A percentile compares a stretch with the other conserved stretches of the same genome.
Conservation (phyloP, 2,797 vertebrate genomes). For the Macropodus opercularis region DNA sequence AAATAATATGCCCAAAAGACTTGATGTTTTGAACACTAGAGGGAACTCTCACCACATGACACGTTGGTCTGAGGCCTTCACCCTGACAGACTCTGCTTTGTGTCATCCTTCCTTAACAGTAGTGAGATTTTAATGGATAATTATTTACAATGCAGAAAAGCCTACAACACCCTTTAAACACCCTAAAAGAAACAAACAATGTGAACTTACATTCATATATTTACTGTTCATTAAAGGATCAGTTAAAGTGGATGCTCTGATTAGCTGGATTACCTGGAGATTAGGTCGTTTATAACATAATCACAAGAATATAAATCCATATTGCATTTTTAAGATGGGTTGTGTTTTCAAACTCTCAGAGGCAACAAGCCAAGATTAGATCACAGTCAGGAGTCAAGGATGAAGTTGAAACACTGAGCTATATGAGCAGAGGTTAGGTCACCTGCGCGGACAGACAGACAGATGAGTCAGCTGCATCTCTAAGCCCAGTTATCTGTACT, state of each 20-base stretch:
- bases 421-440: constrained; percentile 34
- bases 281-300: too few species aligned
- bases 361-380: constrained; percentile 4
- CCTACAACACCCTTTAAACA: background rate
- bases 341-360: constrained; percentile 4
- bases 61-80: constrained; percentile 5
- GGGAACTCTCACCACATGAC: constrained; percentile 54
- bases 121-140: background rate
- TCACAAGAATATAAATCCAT: background rate
- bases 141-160: background rate
- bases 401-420: constrained; percentile 21
- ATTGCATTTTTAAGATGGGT: constrained; percentile 7
- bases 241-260: background rate
- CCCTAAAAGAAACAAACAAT: background rate
- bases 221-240: too few species aligned
- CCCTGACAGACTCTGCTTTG: background rate
- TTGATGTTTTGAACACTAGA: constrained; percentile 42
- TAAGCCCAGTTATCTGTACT: background rate
- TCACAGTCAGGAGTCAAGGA: constrained; percentile 28
- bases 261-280: too few species aligned
- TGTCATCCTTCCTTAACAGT: background rate
- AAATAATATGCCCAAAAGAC: background rate
- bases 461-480: background rate
- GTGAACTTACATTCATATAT: background rate
- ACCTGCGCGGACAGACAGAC: background rate